These are phyloP conservation scores for Oophaga sylvatica DNA, from an alignment of 2,797 vertebrate genomes.

Conservation along the genomic window DNA sequence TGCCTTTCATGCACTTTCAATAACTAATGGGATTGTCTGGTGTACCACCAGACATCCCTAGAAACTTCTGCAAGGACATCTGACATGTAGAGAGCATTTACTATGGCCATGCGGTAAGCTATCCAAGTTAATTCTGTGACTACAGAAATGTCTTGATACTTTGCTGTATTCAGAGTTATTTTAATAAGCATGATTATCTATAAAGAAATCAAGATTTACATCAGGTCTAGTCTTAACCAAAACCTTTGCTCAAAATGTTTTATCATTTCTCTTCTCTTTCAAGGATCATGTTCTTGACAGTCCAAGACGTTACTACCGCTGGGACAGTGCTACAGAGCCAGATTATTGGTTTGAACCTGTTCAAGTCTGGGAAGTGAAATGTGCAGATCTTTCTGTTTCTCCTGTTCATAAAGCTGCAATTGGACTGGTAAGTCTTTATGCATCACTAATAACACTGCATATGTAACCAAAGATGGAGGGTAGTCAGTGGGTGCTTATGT, in stretches of 20 bases:
- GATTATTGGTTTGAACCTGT: conserved; percentile 88
- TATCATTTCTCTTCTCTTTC: not conserved
- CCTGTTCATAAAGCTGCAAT: conserved; percentile 88
- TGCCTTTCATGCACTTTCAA: too few relatives aligned
- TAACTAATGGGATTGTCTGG: too few relatives aligned
- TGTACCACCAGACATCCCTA: too few relatives aligned
- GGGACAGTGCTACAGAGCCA: conserved; percentile 80
- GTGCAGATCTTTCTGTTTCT: conserved; percentile 88
- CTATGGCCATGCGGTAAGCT: too few relatives aligned
- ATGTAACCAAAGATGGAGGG: not conserved
- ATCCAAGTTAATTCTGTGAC: too few relatives aligned
- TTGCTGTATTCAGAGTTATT: too few relatives aligned
- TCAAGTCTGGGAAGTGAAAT: conserved; percentile 92
- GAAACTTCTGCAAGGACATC: too few relatives aligned
- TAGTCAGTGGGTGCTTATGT: too few relatives aligned
- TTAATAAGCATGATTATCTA: too few relatives aligned
- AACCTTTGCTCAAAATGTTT: not conserved
- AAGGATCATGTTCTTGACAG: conserved; percentile 82
- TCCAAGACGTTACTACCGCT: conserved; percentile 83
- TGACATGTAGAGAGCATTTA: too few relatives aligned
- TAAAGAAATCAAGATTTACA: too few relatives aligned
- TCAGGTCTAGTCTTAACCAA: not conserved
- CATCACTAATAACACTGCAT: not conserved
- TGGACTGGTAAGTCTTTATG: conserved; percentile 83
- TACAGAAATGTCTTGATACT: too few relatives aligned